A percentile compares a stretch with the other conserved stretches of the same genome.
Conservation (phyloP, 2,113 vertebrate genomes). For the Elaphurus davidianus region DNA sequence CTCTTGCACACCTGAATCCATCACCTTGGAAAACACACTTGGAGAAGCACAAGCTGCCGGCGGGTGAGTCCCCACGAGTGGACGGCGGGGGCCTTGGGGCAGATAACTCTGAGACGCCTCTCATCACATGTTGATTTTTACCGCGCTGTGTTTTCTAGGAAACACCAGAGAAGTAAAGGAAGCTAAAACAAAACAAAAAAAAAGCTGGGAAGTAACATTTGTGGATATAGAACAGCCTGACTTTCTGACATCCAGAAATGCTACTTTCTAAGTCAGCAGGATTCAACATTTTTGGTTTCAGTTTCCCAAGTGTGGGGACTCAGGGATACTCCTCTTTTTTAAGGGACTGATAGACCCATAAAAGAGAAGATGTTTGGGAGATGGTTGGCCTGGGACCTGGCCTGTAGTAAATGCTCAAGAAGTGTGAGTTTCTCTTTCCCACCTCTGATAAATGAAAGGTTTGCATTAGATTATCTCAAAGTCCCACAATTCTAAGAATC, state of each 20-base stretch:
- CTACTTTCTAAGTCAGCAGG: fast-evolving
- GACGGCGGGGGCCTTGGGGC: neutral
- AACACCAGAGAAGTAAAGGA: neutral
- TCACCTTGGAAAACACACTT: neutral
- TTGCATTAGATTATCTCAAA: neutral
- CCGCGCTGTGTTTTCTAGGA: neutral
- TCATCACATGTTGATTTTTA: neutral
- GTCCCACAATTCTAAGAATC: neutral
- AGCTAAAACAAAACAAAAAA: neutral
- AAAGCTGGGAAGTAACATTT: too few relatives aligned
- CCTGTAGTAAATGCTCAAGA: neutral
- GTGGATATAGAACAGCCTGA: neutral
- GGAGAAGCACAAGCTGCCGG: neutral
- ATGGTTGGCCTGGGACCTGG: fast-evolving
- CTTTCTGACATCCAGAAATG: fast-evolving
- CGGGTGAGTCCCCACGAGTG: fast-evolving
- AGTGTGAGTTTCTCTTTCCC: too few relatives aligned
- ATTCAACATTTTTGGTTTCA: neutral
- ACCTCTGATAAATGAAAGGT: neutral
- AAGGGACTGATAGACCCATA: neutral
- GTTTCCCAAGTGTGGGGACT: neutral
- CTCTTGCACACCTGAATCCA: neutral
- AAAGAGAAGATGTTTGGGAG: fast-evolving
- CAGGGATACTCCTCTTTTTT: neutral
- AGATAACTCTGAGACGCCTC: neutral